Evolutionary conservation across 2,888 invertebrate genomes (phyloP).

Genomic region (Scaptomyza tumidula): DNA sequence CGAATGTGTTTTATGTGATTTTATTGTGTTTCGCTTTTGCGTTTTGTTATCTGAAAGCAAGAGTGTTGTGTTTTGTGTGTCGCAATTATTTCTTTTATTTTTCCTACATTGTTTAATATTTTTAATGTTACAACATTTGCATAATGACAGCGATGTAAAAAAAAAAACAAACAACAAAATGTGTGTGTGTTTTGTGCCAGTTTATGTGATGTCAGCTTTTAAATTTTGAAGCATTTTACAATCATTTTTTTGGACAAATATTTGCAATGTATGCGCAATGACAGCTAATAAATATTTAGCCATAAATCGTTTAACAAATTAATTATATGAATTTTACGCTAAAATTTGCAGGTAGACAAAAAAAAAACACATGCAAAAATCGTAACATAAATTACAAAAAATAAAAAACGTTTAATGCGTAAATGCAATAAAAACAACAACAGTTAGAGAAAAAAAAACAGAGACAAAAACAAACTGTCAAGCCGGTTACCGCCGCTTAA

Average conservation of each 20-base stretch:
- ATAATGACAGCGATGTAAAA: slow-evolving; percentile 33
- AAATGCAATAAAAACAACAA: slow-evolving; percentile 21
- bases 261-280: slow-evolving; percentile 49
- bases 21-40: slow-evolving; percentile 44
- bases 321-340: slow-evolving; percentile 52
- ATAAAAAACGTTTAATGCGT: slow-evolving; percentile 52
- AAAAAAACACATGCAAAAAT: slow-evolving; percentile 30
- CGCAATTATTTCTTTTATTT: slow-evolving; percentile 44
- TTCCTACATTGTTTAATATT: slow-evolving; percentile 36
- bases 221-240: neutral
- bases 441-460: slow-evolving; percentile 31
- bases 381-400: slow-evolving; percentile 11
- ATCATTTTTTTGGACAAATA: slow-evolving; percentile 12
- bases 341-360: slow-evolving; percentile 36
- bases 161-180: no score
- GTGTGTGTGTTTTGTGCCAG: neutral
- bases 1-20: slow-evolving; percentile 61
- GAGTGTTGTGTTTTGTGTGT: slow-evolving; percentile 7
- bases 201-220: slow-evolving; percentile 14
- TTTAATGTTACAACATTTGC: slow-evolving; percentile 37
- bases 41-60: slow-evolving; percentile 4
- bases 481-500: slow-evolving; percentile 68
- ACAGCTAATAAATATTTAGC: slow-evolving; percentile 57
- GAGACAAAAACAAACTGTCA: slow-evolving; percentile 45
- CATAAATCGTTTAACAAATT: slow-evolving; percentile 57